A percentile compares a stretch with the other conserved stretches of the same genome.
Evolutionary conservation across 2,113 vertebrate species (phyloP).

Genomic region (Neolamprologus variostigma): DNA sequence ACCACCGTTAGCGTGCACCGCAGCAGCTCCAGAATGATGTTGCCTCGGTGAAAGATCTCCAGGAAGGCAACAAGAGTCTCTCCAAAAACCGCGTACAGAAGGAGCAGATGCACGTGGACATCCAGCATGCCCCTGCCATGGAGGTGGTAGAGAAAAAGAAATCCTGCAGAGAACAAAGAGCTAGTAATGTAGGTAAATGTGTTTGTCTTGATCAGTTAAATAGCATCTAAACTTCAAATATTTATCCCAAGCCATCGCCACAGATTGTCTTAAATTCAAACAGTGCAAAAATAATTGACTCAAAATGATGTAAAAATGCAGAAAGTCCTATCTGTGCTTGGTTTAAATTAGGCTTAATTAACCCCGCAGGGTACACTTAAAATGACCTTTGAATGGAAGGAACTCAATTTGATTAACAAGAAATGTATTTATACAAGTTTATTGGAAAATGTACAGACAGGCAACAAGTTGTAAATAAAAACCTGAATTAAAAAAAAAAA

Average conservation of each 20-base stretch:
- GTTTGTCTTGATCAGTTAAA: neutral
- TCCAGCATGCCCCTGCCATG: conserved; percentile 85
- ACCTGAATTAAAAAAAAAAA: rapidly evolving
- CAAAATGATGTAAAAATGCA: neutral
- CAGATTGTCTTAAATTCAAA: neutral
- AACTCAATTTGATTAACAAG: neutral
- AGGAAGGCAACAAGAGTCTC: conserved; percentile 72
- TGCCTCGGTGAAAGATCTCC: conserved; percentile 82
- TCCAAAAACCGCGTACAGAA: conserved; percentile 76
- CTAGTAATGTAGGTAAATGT: neutral
- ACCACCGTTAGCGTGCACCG: conserved; percentile 77
- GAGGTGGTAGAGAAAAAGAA: conserved; percentile 90
- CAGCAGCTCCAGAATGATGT: conserved; percentile 84
- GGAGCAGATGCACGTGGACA: conserved; percentile 81
- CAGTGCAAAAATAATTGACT: neutral
- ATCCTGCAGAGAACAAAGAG: conserved; percentile 67
- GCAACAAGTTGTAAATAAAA: neutral
- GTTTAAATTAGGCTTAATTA: neutral
- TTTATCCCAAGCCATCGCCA: neutral
- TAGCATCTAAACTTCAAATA: neutral
- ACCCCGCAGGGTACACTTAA: rapidly evolving
- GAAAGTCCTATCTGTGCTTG: neutral
- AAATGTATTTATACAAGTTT: neutral
- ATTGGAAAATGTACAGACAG: neutral
- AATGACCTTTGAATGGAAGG: neutral